phyloP scores from a whole-genome alignment of 1,140 invertebrate species.

The Vanessa atalanta region DNA sequence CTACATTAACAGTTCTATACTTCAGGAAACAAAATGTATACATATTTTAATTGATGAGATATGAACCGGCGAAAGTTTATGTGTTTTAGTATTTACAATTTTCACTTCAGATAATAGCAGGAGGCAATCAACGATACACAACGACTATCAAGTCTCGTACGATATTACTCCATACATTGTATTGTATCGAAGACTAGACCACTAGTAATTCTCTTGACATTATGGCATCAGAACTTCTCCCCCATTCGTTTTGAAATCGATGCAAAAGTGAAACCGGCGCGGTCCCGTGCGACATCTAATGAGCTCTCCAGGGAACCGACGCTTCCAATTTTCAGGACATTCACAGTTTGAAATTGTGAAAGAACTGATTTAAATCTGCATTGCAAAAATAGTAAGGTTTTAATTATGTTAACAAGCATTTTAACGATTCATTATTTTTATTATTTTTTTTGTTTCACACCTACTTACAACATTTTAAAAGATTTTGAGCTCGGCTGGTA shows the following conservation, averaged over 20 bases:
- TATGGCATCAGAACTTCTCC: conserved; percentile 5
- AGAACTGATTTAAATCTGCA: conserved; percentile 2
- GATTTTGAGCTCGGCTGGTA: no score
- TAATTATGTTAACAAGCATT: no score
- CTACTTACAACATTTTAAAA: no score
- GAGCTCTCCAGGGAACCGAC: conserved; percentile 28
- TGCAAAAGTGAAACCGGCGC: conserved; percentile 36
- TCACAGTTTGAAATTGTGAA: conserved; percentile 20
- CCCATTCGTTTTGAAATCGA: conserved; percentile 44
- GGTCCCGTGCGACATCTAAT: conserved; percentile 35
- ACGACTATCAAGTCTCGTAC: conserved; percentile 1
- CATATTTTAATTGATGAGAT: no score
- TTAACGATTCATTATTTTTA: no score
- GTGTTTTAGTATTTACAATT: no score
- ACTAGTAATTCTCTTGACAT: conserved; percentile 3
- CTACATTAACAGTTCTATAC: no score
- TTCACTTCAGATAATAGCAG: no score
- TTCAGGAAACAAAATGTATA: no score
- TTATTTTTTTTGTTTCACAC: no score
- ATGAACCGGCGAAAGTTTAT: no score
- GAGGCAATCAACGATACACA: not conserved
- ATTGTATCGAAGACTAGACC: conserved; percentile 1
- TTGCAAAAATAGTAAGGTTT: conserved; percentile 1
- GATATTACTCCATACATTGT: not conserved
- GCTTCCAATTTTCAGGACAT: conserved; percentile 26